Evolutionary conservation across 2,797 vertebrate species (phyloP).

Genomic region (Aselliscus stoliczkanus): DNA sequence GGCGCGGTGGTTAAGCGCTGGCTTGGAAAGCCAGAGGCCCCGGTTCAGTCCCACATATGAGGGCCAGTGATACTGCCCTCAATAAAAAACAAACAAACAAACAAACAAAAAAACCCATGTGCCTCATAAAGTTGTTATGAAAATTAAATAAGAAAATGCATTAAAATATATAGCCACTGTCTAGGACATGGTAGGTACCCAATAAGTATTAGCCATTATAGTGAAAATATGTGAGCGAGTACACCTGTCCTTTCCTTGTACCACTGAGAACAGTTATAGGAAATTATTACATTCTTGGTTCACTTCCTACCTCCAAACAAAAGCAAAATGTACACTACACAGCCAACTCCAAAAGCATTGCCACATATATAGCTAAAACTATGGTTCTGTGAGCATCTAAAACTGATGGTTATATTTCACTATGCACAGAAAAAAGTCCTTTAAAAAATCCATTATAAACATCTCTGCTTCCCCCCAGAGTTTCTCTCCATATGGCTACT

Average conservation of each 20-base stretch:
- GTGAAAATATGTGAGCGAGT: neutral
- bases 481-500: neutral
- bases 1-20: too few relatives aligned
- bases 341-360: neutral
- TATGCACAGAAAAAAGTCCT: neutral
- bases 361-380: neutral
- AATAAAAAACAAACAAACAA: too few relatives aligned
- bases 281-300: neutral
- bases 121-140: neutral
- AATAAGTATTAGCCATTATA: neutral
- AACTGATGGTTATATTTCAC: neutral
- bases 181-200: neutral
- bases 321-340: neutral
- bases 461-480: neutral
- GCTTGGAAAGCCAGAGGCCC: too few relatives aligned
- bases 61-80: too few relatives aligned
- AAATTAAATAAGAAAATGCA: neutral
- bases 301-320: neutral
- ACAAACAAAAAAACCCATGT: too few relatives aligned
- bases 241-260: neutral
- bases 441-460: neutral
- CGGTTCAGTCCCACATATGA: too few relatives aligned
- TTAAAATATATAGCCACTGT: neutral
- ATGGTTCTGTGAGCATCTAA: neutral
- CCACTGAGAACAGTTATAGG: neutral